Base-by-base conservation (phyloP, 2,797 vertebrate genomes). In the Tamandua tetradactyla region DNA sequence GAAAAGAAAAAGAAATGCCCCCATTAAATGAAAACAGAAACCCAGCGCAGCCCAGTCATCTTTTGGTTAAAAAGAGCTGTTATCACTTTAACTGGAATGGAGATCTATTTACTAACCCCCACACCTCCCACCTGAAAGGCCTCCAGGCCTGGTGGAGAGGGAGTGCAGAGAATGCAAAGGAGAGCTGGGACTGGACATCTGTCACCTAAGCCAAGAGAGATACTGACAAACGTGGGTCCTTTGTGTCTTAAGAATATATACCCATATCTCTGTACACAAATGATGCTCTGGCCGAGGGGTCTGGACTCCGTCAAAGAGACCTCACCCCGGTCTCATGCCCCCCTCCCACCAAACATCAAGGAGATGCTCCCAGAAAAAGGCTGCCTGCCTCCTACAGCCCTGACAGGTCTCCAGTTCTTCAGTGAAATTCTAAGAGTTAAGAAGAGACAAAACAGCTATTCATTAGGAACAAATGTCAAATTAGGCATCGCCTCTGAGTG, bases 151-250 rank as follows among this genome's bases (percentile, higher is more conserved):
- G 3, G 42, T 74, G 52, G 74, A 49, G 79, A 81, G 47, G 86
- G 94, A 49, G 72, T 83, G 94, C 76, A 97, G 94, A 95, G 97
- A 98, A 96, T 96, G 87, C 97, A 97, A 97, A 97, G 13, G 95
- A 96, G 96, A 86, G 84, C 93, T 0, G 47, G 89, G 97, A 97
- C 96, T 79, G 89, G 97, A 97, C 98, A 98, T 97, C 97, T 98
- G 98, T 96, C 97, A 98, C 89, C 95, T 94, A 96, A 96, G 86
- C 95, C 92, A 71, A 95, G 92, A 1, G 3, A 93, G 89, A 97
- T 66, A 96, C 44, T 93, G 95, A 97, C 91, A 96, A 94, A 96
- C 27, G 44, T 49, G 7, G 69, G 97, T 86, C 94, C 97, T 97
- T 97, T 96, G 95, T 96, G 97, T 95, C 92, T 96, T 93, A 80